Base-by-base conservation (phyloP, 2,113 vertebrate species). In the Corythornis vintsioides region DNA sequence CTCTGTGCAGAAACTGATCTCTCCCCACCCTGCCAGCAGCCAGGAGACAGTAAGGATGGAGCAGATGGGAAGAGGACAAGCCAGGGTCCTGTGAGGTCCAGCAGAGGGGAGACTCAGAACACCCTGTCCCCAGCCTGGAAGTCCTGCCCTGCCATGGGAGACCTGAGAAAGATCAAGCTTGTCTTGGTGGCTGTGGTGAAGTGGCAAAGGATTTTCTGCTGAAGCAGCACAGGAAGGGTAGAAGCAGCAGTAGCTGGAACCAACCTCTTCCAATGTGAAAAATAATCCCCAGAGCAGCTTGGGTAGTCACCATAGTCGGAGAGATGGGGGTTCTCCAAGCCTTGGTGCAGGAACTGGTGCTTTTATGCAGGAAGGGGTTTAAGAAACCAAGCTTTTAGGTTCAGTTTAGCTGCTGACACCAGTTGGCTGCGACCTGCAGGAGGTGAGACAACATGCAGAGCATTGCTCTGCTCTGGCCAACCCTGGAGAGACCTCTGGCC, bases 241-340 rank as follows among this genome's bases (percentile, higher is more conserved):
- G 60, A 38, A 67, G 15, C 52, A 69, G 71, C 28, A 21, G 12
- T 12, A 67, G 53, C 14, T 83, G 63, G 19, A 29, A 87, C 29
- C 1, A 56, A 9, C 14, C 11, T 56, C 42, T 83, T 50, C 40
- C 47, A 9, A 24, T 18, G 1, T 29, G 15, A 56, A 38, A 79
- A 88, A 72, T 0, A 77, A 72, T 13, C 1, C 1, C 29, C 43
- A 0, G 1, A 59, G 26, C n/a, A 35, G 6, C 9, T 1, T 0
- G 3, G 12, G 16, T 38, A 8, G 9, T 50, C 8, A 4, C 13
- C 29, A 8, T 9, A 10, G 53, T 3, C 0, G 1, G 26, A 28
- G n/a, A n/a, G 4, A 33, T 13, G 11, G 8, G 11, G 5, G 4
- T 26, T 83, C 77, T 40, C 18, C 52, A 21, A 0, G 18, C 55